phyloP scores from a whole-genome alignment of 35 echinoderm and acorn worm species.

The Holothuria glaberrima region DNA sequence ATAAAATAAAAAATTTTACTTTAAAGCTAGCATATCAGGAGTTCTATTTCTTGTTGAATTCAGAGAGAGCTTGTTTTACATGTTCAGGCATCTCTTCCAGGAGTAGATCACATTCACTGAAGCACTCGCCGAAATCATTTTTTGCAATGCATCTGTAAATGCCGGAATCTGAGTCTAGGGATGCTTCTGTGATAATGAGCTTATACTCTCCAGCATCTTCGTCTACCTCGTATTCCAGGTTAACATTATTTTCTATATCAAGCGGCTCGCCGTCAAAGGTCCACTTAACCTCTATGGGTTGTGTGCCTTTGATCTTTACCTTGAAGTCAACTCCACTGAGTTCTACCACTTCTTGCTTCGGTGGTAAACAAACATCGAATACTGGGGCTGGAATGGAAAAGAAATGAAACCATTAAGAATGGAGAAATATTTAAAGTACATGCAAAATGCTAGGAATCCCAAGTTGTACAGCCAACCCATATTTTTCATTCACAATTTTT shows the following conservation, averaged over 20 bases:
- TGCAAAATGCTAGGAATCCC: no score
- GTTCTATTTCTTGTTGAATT: slow-evolving; percentile 53
- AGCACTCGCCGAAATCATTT: slow-evolving; percentile 23
- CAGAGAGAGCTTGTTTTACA: slow-evolving; percentile 37
- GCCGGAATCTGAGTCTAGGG: slow-evolving; percentile 29
- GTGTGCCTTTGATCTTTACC: slow-evolving; percentile 21
- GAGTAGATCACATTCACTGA: slow-evolving; percentile 43
- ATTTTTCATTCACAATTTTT: no score
- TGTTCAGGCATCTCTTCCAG: slow-evolving; percentile 59
- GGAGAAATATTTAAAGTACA: not conserved
- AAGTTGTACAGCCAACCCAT: no score
- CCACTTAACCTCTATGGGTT: slow-evolving; percentile 28
- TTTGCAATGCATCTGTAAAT: slow-evolving; percentile 39
- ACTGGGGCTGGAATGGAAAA: slow-evolving; percentile 16
- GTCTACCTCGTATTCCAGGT: slow-evolving; percentile 46
- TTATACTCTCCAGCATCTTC: slow-evolving; percentile 39
- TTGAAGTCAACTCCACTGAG: slow-evolving; percentile 45
- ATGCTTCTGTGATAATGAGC: slow-evolving; percentile 56
- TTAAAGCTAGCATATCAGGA: not conserved
- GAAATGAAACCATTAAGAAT: not conserved
- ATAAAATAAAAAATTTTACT: slow-evolving; percentile 24
- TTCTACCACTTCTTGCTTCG: slow-evolving; percentile 52
- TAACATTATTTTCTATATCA: slow-evolving; percentile 44
- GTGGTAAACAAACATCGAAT: slow-evolving; percentile 39
- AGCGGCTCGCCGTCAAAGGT: slow-evolving; percentile 35